A percentile compares a stretch with the other conserved stretches of the same genome.
These are phyloP conservation scores for Grammomys dolichurus DNA, from an alignment of 2,113 vertebrate species.

Conservation along the genomic window DNA sequence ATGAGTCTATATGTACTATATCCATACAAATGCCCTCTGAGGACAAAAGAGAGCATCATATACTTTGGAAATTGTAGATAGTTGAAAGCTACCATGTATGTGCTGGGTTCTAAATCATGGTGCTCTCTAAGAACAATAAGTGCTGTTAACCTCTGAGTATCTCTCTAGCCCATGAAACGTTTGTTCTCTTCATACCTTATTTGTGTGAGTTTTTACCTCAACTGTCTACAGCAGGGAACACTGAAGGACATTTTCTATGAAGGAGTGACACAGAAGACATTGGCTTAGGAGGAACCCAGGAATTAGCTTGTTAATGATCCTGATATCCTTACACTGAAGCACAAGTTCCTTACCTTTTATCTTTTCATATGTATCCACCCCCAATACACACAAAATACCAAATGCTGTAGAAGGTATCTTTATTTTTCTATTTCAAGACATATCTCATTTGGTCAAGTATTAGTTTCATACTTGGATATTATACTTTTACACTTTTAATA, in stretches of 20 bases:
- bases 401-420: background rate
- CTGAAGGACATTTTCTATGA: background rate
- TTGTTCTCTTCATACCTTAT: background rate
- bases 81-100: background rate
- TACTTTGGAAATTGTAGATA: background rate
- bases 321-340: background rate
- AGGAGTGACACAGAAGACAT: background rate
- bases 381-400: background rate
- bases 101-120: no score
- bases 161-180: background rate
- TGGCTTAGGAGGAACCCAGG: background rate
- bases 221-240: background rate
- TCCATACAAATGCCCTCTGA: background rate
- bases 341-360: background rate
- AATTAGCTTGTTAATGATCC: background rate
- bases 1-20: background rate
- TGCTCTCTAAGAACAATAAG: no score
- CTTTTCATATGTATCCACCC: background rate
- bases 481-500: background rate
- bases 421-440: slow-evolving; percentile 43
- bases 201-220: slow-evolving; percentile 28
- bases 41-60: background rate
- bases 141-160: background rate
- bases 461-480: slow-evolving; percentile 12
- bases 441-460: background rate